phyloP scores from a whole-genome alignment of 1,140 invertebrate genomes.

The Epicauta chinensis region DNA sequence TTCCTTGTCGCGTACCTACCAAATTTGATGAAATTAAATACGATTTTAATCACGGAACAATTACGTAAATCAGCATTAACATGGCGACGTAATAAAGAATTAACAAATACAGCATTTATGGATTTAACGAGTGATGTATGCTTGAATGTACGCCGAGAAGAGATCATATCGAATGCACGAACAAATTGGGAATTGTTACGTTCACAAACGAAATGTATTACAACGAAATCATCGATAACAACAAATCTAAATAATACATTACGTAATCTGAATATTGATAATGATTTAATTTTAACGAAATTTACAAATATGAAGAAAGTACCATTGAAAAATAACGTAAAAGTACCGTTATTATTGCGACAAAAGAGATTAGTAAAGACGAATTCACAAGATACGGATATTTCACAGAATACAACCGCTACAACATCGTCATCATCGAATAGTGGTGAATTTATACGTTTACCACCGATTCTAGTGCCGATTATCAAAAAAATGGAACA shows the following conservation, averaged over 20 bases:
- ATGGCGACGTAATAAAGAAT: constrained; percentile 69
- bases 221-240: constrained; percentile 15
- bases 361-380: constrained; percentile 29
- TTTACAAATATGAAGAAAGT: constrained; percentile 21
- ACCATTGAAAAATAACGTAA: constrained; percentile 13
- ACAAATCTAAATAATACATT: constrained; percentile 23
- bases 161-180: constrained; percentile 73
- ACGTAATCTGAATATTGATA: constrained; percentile 35
- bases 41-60: constrained; percentile 71
- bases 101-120: constrained; percentile 57
- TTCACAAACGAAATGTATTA: constrained; percentile 54
- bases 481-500: constrained; percentile 44
- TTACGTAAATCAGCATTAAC: constrained; percentile 62
- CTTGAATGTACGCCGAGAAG: constrained; percentile 60
- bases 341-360: constrained; percentile 30
- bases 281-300: constrained; percentile 38
- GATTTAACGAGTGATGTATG: constrained; percentile 61
- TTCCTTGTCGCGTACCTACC: constrained; percentile 74
- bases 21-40: constrained; percentile 60
- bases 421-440: constrained; percentile 41
- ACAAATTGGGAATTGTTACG: constrained; percentile 74
- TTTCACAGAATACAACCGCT: constrained; percentile 40
- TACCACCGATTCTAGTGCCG: constrained; percentile 65
- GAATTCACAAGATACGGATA: constrained; percentile 29
- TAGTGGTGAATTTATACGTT: constrained; percentile 49